Percentiles rank a stretch among this genome's conserved stretches.
phyloP scores from a whole-genome alignment of 2,888 invertebrate species.

The Cosmia trapezina region DNA sequence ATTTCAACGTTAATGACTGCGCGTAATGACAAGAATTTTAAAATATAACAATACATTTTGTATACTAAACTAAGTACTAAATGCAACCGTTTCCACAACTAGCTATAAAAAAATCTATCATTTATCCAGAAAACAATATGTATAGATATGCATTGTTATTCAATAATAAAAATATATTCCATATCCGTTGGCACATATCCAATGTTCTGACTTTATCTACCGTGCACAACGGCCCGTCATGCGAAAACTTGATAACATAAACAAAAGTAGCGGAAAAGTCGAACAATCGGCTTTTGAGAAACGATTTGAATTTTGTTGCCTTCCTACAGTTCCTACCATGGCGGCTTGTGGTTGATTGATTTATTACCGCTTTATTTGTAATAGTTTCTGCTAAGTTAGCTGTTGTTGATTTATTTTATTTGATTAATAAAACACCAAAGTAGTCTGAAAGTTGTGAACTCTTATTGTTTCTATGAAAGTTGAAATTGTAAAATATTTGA shows the following conservation, averaged over 20 bases:
- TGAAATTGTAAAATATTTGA: background rate
- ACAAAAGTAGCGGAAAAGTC: slow-evolving; percentile 64
- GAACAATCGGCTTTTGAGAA: slow-evolving; percentile 44
- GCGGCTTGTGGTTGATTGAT: slow-evolving; percentile 30
- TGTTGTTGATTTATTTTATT: slow-evolving; percentile 11
- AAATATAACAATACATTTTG: background rate
- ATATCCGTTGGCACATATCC: slow-evolving; percentile 78
- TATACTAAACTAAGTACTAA: background rate
- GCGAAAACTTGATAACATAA: slow-evolving; percentile 76
- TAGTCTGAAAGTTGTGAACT: no score
- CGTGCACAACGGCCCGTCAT: slow-evolving; percentile 74
- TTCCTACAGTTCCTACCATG: background rate
- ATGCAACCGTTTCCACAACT: background rate
- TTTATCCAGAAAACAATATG: slow-evolving; percentile 66
- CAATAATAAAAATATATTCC: slow-evolving; percentile 78
- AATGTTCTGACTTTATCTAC: slow-evolving; percentile 73
- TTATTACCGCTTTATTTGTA: slow-evolving; percentile 5
- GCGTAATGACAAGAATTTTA: background rate
- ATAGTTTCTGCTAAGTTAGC: slow-evolving; percentile 6
- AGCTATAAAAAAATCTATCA: slow-evolving; percentile 13
- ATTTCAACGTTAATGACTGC: background rate
- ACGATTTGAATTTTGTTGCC: slow-evolving; percentile 55
- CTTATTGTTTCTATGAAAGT: background rate
- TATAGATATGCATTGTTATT: slow-evolving; percentile 68
- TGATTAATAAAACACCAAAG: background rate